Evolutionary conservation across 2,797 vertebrate species (phyloP).

Genomic region (Tapera naevia): DNA sequence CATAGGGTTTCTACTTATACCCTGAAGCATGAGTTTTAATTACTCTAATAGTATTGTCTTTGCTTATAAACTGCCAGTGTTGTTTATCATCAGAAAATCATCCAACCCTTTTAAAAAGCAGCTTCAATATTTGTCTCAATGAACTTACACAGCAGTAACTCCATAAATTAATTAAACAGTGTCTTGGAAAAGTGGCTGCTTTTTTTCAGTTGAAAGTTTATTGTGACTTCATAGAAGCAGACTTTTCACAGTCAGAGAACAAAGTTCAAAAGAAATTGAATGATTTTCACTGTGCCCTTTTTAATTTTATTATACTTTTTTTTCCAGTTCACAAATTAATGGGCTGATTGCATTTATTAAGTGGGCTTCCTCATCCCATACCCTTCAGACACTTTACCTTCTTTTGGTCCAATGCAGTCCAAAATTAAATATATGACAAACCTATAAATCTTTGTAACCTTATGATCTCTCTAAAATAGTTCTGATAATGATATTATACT

Average conservation of each 20-base stretch:
- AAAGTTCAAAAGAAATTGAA: neutral
- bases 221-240: neutral
- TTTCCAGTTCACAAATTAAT: neutral
- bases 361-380: neutral
- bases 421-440: neutral
- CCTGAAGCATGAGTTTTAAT: constrained; percentile 44
- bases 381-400: rapidly evolving
- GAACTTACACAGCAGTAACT: constrained; percentile 42
- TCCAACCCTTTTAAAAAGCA: constrained; percentile 8
- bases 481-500: neutral
- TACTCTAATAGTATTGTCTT: constrained; percentile 20
- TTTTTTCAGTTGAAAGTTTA: neutral
- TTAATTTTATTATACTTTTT: neutral
- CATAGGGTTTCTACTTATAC: neutral
- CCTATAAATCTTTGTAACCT: neutral
- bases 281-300: neutral
- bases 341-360: neutral
- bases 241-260: neutral
- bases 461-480: neutral
- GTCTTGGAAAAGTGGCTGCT: neutral
- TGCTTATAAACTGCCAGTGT: constrained; percentile 39
- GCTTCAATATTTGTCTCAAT: constrained; percentile 33
- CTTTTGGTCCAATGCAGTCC: neutral
- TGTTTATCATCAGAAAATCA: constrained; percentile 54
- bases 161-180: constrained; percentile 37